phyloP scores from a whole-genome alignment of 2,888 invertebrate genomes.

The Drosophila mercatorum region DNA sequence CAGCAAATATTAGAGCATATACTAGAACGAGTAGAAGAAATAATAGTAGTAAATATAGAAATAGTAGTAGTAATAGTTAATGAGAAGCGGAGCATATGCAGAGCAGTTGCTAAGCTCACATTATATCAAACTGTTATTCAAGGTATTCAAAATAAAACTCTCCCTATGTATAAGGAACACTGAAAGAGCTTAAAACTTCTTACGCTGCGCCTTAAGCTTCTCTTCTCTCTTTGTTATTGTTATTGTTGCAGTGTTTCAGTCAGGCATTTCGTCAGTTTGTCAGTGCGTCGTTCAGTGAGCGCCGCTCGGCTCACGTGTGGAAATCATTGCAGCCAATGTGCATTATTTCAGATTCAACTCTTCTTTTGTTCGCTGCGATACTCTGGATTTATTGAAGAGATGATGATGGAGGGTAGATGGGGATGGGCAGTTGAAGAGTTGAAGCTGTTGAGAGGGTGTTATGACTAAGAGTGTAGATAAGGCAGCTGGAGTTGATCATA shows the following conservation, averaged over 20 bases:
- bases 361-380: conserved; percentile 27
- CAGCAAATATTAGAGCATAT: neutral
- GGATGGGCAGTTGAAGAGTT: neutral
- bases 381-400: neutral
- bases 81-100: no score
- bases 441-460: neutral
- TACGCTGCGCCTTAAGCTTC: neutral
- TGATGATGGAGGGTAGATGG: neutral
- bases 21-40: neutral
- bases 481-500: neutral
- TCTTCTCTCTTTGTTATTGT: neutral
- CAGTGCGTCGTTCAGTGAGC: conserved; percentile 40
- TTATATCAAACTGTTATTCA: neutral
- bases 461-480: neutral
- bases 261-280: conserved; percentile 48
- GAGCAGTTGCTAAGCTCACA: neutral
- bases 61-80: neutral
- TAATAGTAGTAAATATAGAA: neutral
- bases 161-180: no score
- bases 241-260: neutral
- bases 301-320: conserved; percentile 64
- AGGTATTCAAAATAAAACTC: no score
- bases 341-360: conserved; percentile 52
- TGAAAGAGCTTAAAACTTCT: conserved; percentile 3
- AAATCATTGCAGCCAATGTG: conserved; percentile 72